Evolutionary conservation across 2,888 invertebrate species (phyloP).

Genomic region (Lobophora halterata): DNA sequence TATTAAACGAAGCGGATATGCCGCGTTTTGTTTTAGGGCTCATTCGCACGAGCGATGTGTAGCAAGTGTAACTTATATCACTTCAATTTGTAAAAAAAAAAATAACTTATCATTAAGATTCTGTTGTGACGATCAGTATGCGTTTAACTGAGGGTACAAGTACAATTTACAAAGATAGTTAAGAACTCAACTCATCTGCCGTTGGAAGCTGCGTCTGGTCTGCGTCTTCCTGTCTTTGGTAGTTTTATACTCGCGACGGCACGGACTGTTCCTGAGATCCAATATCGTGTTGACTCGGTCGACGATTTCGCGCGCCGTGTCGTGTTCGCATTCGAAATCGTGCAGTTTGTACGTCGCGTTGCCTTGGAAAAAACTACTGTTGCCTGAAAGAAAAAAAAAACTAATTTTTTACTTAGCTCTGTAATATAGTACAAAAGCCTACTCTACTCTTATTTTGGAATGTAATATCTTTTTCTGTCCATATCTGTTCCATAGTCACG

Average conservation of each 20-base stretch:
- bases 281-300: slow-evolving; percentile 93
- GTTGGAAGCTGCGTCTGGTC: slow-evolving; percentile 82
- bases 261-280: slow-evolving; percentile 89
- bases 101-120: too few species aligned
- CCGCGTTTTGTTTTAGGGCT: too few species aligned
- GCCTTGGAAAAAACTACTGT: slow-evolving; percentile 54
- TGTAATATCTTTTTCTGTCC: too few species aligned
- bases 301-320: slow-evolving; percentile 89
- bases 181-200: slow-evolving; percentile 60
- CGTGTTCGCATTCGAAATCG: slow-evolving; percentile 91
- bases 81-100: too few species aligned
- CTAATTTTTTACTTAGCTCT: too few species aligned
- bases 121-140: too few species aligned
- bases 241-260: slow-evolving; percentile 90
- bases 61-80: too few species aligned
- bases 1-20: too few species aligned
- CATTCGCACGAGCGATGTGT: too few species aligned
- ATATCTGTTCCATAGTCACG: too few species aligned
- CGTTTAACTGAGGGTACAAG: slow-evolving; percentile 21
- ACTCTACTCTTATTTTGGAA: too few species aligned
- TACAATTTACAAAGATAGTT: slow-evolving; percentile 34
- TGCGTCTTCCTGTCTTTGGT: slow-evolving; percentile 86
- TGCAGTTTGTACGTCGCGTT: slow-evolving; percentile 89
- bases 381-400: slow-evolving; percentile 37
- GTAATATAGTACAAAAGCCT: too few species aligned